Evolutionary conservation across 2,113 vertebrate species (phyloP), one percentile per base, ranked within the genome.

Genomic region (Sula dactylatra): DNA sequence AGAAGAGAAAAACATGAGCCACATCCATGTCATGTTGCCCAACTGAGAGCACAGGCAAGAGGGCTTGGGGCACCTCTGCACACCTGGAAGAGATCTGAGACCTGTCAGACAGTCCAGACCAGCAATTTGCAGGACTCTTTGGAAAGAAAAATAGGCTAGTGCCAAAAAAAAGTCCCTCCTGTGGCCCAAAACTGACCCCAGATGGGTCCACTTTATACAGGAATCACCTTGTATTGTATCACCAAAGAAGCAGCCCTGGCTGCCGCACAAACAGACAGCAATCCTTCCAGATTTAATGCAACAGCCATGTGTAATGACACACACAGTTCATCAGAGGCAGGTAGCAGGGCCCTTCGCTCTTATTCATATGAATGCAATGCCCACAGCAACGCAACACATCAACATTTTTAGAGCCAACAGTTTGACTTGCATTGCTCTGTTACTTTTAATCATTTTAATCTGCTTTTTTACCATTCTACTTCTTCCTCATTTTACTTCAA

Each of bases 321-420:
- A 59, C 88, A 94, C 79, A 90, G 94, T 97, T 86, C 93, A 96
- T 96, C 96, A 86, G 71, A 95, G 74, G 74, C 94, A 96, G 96
- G 95, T 93, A 95, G 91, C 93, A 73, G 78, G 83, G 93, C 71
- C 59, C 94, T 89, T 56, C 13, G 3, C 87, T 94, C 91, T 89
- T 89, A 87, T 96, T 96, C 93, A 91, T 95, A 97, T 94, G 94
- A 97, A 94, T 95, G 90, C 95, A 96, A 95, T 91, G 93, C 94
- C 91, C 91, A 59, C 90, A 95, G 93, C 94, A 82, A 94, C 22
- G 38, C 91, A 85, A 72, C 49, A 11, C 91, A 76, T 93, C 94
- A 94, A 91, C 95, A 70, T 94, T 87, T 96, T 92, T 94, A 96
- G 81, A 97, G 94, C 84, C 72, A 96, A 85, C 58, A 95, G 49